Conservation (phyloP, 1,140 invertebrate species). For the Sinella curviseta region DNA sequence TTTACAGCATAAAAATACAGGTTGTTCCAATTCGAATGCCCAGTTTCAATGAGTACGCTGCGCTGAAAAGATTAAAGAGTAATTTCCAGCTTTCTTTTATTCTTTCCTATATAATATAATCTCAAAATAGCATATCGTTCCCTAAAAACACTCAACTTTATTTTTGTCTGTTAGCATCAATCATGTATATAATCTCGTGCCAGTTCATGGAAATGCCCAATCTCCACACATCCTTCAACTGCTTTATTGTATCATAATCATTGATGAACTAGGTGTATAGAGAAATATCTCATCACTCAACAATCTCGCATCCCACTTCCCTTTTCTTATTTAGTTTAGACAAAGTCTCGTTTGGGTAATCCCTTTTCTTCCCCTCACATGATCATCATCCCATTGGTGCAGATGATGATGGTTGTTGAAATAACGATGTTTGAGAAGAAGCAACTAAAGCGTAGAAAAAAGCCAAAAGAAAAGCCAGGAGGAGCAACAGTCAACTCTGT, state of each 20-base stretch:
- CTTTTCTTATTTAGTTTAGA: neutral
- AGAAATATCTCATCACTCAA: conserved; percentile 7
- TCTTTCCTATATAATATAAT: too few species aligned
- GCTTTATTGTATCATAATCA: neutral
- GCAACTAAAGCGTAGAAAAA: neutral
- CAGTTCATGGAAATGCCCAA: neutral
- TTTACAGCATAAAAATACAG: too few species aligned
- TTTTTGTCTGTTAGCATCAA: neutral
- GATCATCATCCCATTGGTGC: neutral
- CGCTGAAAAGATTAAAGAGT: too few species aligned
- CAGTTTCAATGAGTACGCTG: too few species aligned
- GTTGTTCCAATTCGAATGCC: too few species aligned
- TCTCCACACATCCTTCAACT: neutral
- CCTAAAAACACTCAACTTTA: too few species aligned
- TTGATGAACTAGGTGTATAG: too few species aligned
- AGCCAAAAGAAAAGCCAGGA: neutral
- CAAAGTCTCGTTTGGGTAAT: neutral
- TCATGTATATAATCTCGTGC: neutral
- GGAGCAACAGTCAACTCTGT: conserved; percentile 10
- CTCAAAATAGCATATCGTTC: too few species aligned
- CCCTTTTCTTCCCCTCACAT: neutral
- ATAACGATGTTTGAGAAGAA: neutral
- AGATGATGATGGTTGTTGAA: neutral
- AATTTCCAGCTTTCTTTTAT: neutral
- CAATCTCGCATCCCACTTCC: neutral